Base-by-base conservation (phyloP, 2,113 vertebrate species). In the Antidorcas marsupialis region DNA sequence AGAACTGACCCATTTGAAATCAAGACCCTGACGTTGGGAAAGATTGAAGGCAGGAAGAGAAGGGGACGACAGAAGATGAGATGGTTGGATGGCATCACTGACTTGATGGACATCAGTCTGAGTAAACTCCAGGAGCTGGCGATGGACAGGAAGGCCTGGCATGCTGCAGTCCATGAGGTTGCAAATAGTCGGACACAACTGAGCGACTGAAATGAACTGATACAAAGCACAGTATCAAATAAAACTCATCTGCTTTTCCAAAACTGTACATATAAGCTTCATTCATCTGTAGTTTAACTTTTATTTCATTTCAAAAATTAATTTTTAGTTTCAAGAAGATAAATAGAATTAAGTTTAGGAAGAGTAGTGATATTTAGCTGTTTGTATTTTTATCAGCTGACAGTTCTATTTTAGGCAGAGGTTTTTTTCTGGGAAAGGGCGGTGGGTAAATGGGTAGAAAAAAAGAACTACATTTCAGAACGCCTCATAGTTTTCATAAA, bases 381-480 rank as follows among this genome's bases (percentile, higher is more conserved):
- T 78, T 95, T 36, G 59, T 4, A 83, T 67, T 89, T 96, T 74
- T 84, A 87, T 33, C 59, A 57, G 25, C 5, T 59, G 43, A 67
- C 16, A 83, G 28, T 76, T 90, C 60, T 89, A 64, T 76, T 94
- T 87, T 83, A 90, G 88, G 67, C 19, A 47, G 39, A 59, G 19
- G 1, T 83, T 12, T 57, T 57, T 36, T 83, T 74, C 71, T 43
- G 36, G 21, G 10, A 21, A 21, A 4, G 17, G 53, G 7, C 23
- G 2, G 64, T 71, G 17, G 6, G 4, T 39, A 74, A 74, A 43
- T 52, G 3, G 45, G 21, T 81, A 86, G 64, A 81, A 95, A 50
- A 45, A 94, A 87, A 88, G 3, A 91, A 93, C 55, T 59, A 33
- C 10, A 84, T 91, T 95, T 88, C n/a, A 57, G 57, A 95, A 95